These are phyloP conservation scores for Lypha dubia DNA, from an alignment of 2,888 invertebrate genomes.

Conservation along the genomic window DNA sequence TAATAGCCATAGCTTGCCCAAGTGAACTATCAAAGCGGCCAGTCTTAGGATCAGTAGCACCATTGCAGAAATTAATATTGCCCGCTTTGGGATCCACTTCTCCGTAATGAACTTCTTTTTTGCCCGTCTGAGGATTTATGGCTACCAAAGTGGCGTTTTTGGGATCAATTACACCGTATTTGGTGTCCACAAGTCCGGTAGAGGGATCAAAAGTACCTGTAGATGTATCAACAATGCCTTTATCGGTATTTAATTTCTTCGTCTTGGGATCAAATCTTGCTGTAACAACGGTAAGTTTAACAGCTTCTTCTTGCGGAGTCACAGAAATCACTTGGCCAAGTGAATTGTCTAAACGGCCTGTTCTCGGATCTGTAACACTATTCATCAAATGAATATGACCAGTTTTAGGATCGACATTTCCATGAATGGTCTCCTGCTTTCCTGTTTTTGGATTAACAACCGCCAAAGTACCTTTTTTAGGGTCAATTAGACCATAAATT, in stretches of 20 bases:
- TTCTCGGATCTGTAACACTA: conserved; percentile 85
- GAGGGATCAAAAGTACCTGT: conserved; percentile 82
- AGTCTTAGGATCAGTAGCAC: conserved; percentile 87
- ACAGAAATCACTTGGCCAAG: conserved; percentile 88
- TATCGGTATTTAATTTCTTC: conserved; percentile 77
- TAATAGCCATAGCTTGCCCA: conserved; percentile 88
- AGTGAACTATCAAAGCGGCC: conserved; percentile 87
- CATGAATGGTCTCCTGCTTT: conserved; percentile 85
- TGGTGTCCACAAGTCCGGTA: conserved; percentile 85
- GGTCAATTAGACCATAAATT: conserved; percentile 88
- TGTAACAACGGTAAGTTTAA: conserved; percentile 42
- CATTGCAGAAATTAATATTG: conserved; percentile 87
- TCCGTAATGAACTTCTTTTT: conserved; percentile 86
- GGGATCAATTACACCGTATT: conserved; percentile 88
- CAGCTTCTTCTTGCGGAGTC: conserved; percentile 79
- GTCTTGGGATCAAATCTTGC: conserved; percentile 51
- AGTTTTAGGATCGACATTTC: conserved; percentile 87
- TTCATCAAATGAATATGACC: conserved; percentile 86
- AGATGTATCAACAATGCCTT: conserved; percentile 78
- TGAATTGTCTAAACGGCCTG: conserved; percentile 87
- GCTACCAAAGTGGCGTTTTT: conserved; percentile 87
- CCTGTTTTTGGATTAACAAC: conserved; percentile 87
- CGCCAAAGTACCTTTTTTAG: conserved; percentile 85
- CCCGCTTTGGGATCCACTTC: conserved; percentile 87
- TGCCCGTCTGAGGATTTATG: conserved; percentile 86